phyloP scores from a whole-genome alignment of 2,888 invertebrate genomes.

The Acanthosepion pharaonis region DNA sequence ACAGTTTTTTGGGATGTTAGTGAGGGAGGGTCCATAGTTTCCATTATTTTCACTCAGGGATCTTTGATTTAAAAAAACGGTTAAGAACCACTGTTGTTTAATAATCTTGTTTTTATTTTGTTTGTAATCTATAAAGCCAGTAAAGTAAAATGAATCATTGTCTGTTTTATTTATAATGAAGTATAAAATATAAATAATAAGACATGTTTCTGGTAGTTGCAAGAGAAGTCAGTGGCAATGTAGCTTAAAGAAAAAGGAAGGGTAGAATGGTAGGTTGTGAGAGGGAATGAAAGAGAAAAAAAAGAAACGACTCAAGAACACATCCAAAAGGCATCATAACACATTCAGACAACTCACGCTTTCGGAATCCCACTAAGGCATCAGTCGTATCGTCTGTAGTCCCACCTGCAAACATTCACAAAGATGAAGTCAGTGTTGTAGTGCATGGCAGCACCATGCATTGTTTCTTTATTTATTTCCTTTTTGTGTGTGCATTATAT shows the following conservation, averaged over 20 bases:
- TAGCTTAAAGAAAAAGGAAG: background rate
- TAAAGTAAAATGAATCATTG: background rate
- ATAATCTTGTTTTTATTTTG: background rate
- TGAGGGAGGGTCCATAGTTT: background rate
- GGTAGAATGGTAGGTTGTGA: constrained; percentile 36
- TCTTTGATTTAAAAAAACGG: background rate
- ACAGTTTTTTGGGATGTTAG: background rate
- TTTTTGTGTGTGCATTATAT: background rate
- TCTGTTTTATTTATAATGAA: background rate
- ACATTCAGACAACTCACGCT: constrained; percentile 47
- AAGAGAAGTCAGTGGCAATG: background rate
- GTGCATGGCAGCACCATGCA: constrained; percentile 1
- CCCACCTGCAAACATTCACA: constrained; percentile 46
- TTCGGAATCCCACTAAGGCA: constrained; percentile 47
- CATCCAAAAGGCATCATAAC: constrained; percentile 45
- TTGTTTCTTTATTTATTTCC: background rate
- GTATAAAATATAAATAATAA: background rate
- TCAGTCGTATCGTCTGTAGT: constrained; percentile 45
- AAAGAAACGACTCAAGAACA: constrained; percentile 45
- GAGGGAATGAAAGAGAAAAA: constrained; percentile 37
- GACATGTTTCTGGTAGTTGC: background rate
- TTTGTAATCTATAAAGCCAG: background rate
- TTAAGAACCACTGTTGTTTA: constrained; percentile 33
- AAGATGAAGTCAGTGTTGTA: constrained; percentile 34
- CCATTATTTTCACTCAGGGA: background rate